Percentiles rank a stretch among this genome's conserved stretches.
phyloP scores from a whole-genome alignment of 2,888 invertebrate genomes.

The Lepas anatifera region DNA sequence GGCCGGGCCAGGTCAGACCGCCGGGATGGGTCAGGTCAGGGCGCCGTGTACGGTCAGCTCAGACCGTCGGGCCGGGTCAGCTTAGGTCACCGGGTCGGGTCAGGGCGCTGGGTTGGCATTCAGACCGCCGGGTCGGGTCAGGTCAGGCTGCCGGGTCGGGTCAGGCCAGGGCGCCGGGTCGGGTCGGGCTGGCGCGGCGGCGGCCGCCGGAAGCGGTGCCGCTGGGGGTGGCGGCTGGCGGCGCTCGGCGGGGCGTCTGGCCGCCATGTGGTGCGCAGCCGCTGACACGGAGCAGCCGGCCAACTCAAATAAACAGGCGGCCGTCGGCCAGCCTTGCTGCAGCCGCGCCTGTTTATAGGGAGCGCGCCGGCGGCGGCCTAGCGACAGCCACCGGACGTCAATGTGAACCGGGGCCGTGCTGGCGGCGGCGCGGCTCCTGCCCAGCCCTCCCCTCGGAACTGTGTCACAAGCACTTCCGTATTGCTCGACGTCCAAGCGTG shows the following conservation, averaged over 20 bases:
- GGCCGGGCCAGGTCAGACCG: too few relatives aligned
- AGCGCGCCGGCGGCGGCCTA: neutral
- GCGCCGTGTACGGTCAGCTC: too few relatives aligned
- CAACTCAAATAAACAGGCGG: conserved; percentile 10
- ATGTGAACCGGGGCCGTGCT: neutral
- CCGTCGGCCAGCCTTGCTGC: neutral
- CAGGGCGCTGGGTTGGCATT: too few relatives aligned
- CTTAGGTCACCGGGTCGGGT: too few relatives aligned
- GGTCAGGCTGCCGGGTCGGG: too few relatives aligned
- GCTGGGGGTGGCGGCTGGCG: neutral
- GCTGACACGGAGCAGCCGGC: neutral
- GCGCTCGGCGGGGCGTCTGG: neutral
- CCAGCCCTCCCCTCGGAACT: too few relatives aligned
- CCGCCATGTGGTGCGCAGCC: neutral
- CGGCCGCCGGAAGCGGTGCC: neutral
- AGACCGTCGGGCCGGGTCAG: too few relatives aligned
- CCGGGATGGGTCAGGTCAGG: too few relatives aligned
- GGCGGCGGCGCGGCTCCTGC: neutral
- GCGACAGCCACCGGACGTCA: neutral
- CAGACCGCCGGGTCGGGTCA: too few relatives aligned
- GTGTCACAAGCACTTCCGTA: too few relatives aligned
- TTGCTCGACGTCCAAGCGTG: too few relatives aligned
- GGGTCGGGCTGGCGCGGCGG: neutral
- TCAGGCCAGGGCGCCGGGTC: too few relatives aligned
- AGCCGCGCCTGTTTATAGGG: conserved; percentile 3